Evolutionary conservation across 2,797 vertebrate species (phyloP).

Genomic region (Adrianichthys oophorus): DNA sequence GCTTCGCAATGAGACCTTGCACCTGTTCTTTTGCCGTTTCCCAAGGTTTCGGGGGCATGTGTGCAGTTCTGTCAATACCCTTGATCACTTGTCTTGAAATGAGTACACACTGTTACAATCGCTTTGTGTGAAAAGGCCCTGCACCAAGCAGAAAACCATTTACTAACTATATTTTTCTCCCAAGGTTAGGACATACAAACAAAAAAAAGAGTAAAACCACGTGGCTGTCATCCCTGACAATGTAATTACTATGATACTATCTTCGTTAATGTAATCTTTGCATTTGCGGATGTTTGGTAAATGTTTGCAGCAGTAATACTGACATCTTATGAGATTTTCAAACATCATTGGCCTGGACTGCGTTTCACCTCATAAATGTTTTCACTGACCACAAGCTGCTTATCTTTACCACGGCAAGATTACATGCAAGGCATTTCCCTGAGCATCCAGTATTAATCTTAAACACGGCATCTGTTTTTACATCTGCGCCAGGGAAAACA

Average conservation of each 20-base stretch:
- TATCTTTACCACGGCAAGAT: background rate
- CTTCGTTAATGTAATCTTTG: slow-evolving; percentile 7
- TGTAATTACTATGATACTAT: background rate
- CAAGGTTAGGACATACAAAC: slow-evolving; percentile 10
- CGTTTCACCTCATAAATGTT: slow-evolving; percentile 3
- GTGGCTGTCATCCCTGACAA: background rate
- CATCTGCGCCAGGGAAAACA: background rate
- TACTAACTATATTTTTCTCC: slow-evolving; percentile 9
- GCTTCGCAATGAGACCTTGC: slow-evolving; percentile 31
- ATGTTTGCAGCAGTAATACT: background rate
- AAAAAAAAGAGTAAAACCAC: background rate
- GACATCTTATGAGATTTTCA: slow-evolving; percentile 3
- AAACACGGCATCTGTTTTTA: slow-evolving; percentile 1
- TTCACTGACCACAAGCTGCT: slow-evolving; percentile 9
- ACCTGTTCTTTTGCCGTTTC: slow-evolving; percentile 25
- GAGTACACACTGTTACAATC: slow-evolving; percentile 5
- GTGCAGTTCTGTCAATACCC: slow-evolving; percentile 25
- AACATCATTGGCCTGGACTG: slow-evolving; percentile 5
- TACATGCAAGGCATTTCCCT: slow-evolving; percentile 3
- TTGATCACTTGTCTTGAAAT: slow-evolving; percentile 17
- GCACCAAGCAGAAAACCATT: slow-evolving; percentile 6
- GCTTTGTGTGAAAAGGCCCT: slow-evolving; percentile 28
- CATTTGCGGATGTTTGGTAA: background rate
- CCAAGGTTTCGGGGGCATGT: slow-evolving; percentile 2
- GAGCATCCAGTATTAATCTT: background rate